Conservation (phyloP, 2,113 vertebrate species). For the Saccopteryx leptura region DNA sequence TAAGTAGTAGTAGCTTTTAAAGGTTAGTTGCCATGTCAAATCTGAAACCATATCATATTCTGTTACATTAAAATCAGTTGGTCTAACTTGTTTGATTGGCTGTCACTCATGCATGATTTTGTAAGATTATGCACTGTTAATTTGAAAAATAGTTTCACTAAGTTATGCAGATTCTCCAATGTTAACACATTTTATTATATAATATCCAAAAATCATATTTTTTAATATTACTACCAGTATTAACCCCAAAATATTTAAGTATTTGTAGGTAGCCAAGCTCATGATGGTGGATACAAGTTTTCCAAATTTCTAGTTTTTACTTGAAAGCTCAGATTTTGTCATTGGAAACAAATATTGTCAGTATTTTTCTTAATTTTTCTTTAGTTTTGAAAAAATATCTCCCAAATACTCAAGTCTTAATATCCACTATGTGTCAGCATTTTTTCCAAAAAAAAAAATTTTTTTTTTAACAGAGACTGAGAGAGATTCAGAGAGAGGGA, state of each 20-base stretch:
- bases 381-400: conserved; percentile 36
- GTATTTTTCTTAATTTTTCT: conserved; percentile 12
- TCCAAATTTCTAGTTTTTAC: conserved; percentile 41
- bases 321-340: conserved; percentile 53
- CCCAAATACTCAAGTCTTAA: conserved; percentile 18
- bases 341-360: not conserved
- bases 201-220: not conserved
- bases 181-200: not conserved
- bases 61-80: conserved; percentile 44
- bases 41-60: not conserved
- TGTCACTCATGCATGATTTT: not conserved
- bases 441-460: too few relatives aligned
- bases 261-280: not conserved
- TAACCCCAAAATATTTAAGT: conserved; percentile 28
- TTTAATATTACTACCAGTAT: not conserved
- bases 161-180: not conserved
- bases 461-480: too few relatives aligned
- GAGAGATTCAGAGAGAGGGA: too few relatives aligned
- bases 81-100: conserved; percentile 25
- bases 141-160: conserved; percentile 29
- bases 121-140: not conserved
- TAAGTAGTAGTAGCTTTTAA: not conserved
- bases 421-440: not conserved
- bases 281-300: not conserved
- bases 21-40: conserved; percentile 14